Evolutionary conservation across 2,113 vertebrate species (phyloP).

Genomic region (Andinoacara biseriatus): DNA sequence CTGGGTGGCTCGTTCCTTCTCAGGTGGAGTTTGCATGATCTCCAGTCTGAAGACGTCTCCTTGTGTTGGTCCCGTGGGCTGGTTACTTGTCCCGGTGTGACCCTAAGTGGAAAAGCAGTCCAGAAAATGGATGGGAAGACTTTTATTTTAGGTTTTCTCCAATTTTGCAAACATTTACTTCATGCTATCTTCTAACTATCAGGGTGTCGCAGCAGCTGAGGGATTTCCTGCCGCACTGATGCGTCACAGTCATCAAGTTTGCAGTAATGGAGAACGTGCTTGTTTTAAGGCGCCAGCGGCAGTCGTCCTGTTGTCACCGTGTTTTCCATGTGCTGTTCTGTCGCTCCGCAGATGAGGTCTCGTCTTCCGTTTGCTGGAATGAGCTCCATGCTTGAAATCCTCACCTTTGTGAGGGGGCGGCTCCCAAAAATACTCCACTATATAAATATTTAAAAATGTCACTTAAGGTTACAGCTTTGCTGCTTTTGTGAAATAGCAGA

Average conservation of each 20-base stretch:
- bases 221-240: neutral
- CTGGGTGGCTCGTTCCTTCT: neutral
- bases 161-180: neutral
- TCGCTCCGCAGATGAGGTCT: conserved; percentile 7
- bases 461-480: neutral
- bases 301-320: neutral
- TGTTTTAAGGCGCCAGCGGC: neutral
- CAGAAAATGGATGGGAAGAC: neutral
- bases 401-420: conserved; percentile 7
- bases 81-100: neutral
- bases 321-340: conserved; percentile 4
- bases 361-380: conserved; percentile 19
- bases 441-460: conserved; percentile 24
- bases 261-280: neutral
- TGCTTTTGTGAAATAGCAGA: conserved; percentile 8
- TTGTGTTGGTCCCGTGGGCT: neutral
- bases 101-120: neutral
- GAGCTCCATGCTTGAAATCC: neutral
- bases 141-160: neutral
- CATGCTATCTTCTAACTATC: neutral
- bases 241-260: neutral
- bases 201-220: neutral
- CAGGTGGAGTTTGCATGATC: neutral
- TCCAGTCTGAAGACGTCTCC: neutral
- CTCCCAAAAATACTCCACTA: conserved; percentile 14